phyloP scores from a whole-genome alignment of 2,797 vertebrate species.

The Cuculus canorus region DNA sequence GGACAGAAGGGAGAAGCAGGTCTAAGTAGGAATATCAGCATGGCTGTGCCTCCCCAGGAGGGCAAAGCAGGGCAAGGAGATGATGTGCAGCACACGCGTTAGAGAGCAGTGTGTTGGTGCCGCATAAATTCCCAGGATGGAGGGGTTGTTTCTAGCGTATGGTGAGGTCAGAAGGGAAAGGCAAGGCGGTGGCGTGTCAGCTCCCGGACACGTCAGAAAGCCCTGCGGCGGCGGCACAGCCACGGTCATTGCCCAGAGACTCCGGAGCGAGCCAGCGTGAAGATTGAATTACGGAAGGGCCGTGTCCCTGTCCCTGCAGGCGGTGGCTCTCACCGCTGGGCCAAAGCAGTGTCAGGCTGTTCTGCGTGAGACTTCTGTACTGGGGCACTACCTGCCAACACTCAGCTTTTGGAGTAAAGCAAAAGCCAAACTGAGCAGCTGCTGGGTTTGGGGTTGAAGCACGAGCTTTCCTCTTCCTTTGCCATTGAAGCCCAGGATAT shows the following conservation, averaged over 20 bases:
- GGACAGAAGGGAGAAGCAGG: background rate
- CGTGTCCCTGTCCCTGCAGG: accelerated
- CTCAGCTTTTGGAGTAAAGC: background rate
- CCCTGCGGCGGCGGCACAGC: background rate
- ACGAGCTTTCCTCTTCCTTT: background rate
- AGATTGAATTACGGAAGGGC: background rate
- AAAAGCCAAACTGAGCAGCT: background rate
- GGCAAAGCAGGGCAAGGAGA: background rate
- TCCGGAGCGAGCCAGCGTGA: background rate
- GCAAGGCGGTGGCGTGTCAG: background rate
- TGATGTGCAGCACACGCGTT: background rate
- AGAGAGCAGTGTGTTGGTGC: background rate
- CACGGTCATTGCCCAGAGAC: background rate
- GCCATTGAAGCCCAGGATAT: accelerated
- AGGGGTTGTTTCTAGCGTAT: background rate
- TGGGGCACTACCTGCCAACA: background rate
- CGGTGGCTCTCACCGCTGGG: accelerated
- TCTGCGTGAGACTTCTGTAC: background rate
- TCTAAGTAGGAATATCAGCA: background rate
- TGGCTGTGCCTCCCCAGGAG: background rate
- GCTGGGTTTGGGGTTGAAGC: background rate
- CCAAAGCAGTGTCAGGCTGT: background rate
- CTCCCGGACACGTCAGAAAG: background rate
- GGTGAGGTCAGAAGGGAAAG: background rate
- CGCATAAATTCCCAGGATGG: background rate